These are phyloP conservation scores for Bombus waltoni DNA, from an alignment of 1,140 invertebrate species.

Conservation along the genomic window DNA sequence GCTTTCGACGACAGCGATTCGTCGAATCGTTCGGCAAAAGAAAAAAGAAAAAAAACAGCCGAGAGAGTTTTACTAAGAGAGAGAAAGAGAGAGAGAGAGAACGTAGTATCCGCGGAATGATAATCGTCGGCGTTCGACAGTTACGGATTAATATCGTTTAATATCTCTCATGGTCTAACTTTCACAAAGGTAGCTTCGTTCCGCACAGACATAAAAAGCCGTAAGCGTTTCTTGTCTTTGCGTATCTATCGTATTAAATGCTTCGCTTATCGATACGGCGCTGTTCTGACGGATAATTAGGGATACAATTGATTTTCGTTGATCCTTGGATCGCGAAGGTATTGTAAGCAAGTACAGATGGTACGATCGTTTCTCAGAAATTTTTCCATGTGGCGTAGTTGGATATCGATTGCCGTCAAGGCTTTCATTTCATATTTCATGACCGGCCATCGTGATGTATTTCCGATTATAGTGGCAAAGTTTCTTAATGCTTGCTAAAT, in stretches of 20 bases:
- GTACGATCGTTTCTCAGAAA: constrained; percentile 51
- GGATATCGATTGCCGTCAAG: constrained; percentile 76
- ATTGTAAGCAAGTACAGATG: background rate
- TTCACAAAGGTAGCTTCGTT: constrained; percentile 13
- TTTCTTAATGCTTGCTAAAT: constrained; percentile 27
- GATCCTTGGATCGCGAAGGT: background rate
- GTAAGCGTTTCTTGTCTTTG: background rate
- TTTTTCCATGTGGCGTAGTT: constrained; percentile 71
- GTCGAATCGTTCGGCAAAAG: background rate
- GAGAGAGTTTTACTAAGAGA: background rate
- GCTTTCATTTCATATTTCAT: constrained; percentile 78
- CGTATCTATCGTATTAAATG: constrained; percentile 5
- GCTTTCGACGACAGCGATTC: background rate
- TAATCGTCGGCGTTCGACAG: background rate
- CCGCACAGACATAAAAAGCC: constrained; percentile 15
- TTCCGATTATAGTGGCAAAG: background rate
- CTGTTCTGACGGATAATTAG: constrained; percentile 17
- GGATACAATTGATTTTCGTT: constrained; percentile 17
- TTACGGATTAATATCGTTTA: background rate
- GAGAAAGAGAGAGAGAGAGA: background rate
- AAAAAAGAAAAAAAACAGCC: background rate
- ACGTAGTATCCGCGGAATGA: background rate
- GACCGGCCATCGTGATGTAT: constrained; percentile 45
- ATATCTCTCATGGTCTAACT: constrained; percentile 4
- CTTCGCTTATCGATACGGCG: background rate